Percentiles rank a stretch among this genome's conserved stretches.
These are phyloP conservation scores for Chrysodeixis includens DNA, from an alignment of 2,888 invertebrate genomes.

Conservation along the genomic window DNA sequence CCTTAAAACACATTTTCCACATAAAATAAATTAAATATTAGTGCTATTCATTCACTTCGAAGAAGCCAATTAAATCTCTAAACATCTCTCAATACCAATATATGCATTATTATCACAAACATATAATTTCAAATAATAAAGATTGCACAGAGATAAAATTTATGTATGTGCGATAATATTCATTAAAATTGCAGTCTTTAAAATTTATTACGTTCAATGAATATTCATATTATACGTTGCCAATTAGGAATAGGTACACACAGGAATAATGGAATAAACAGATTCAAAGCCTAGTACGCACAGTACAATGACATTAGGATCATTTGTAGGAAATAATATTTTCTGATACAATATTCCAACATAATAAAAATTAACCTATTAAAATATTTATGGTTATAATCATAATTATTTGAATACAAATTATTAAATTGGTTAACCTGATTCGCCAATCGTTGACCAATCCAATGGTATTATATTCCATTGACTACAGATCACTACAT, in stretches of 20 bases:
- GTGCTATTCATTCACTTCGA: background rate
- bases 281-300: background rate
- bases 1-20: too few relatives aligned
- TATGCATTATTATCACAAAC: background rate
- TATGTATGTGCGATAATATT: background rate
- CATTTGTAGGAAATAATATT: too few relatives aligned
- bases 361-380: too few relatives aligned
- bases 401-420: too few relatives aligned
- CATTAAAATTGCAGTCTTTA: conserved; percentile 17
- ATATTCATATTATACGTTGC: conserved; percentile 11
- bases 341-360: too few relatives aligned
- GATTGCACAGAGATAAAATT: conserved; percentile 14
- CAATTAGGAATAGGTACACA: conserved; percentile 12
- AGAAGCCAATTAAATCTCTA: background rate
- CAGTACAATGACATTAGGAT: background rate
- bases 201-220: conserved; percentile 18
- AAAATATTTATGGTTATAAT: too few relatives aligned
- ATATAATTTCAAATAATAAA: conserved; percentile 19
- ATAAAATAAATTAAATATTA: too few relatives aligned
- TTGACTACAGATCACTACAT: background rate
- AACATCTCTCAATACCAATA: background rate
- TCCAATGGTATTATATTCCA: background rate
- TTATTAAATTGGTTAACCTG: too few relatives aligned
- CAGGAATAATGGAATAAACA: conserved; percentile 30
- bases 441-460: background rate